These are phyloP conservation scores for Microtus richardsoni DNA, from an alignment of 2,113 vertebrate species.

Conservation along the genomic window DNA sequence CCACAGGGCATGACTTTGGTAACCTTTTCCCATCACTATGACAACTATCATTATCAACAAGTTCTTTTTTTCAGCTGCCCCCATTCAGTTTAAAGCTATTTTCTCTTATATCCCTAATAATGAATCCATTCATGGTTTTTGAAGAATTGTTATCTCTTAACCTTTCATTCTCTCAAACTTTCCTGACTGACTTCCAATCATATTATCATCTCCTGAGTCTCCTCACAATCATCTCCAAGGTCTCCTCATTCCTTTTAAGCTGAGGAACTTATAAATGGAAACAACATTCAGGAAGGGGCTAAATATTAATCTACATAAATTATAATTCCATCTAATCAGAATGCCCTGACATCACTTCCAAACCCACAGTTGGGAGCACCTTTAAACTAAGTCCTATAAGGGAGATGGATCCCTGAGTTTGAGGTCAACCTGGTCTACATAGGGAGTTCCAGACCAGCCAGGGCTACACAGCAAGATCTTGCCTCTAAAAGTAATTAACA, in stretches of 20 bases:
- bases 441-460: neutral
- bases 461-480: neutral
- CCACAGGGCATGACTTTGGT: constrained; percentile 11
- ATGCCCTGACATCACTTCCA: neutral
- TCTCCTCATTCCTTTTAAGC: constrained; percentile 53
- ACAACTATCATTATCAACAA: constrained; percentile 50
- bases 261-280: constrained; percentile 68
- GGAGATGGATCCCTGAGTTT: neutral
- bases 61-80: neutral
- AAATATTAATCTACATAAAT: neutral
- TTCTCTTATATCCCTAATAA: constrained; percentile 54
- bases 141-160: constrained; percentile 54
- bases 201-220: constrained; percentile 49
- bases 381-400: neutral
- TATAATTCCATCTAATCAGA: neutral
- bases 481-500: neutral
- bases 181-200: constrained; percentile 66
- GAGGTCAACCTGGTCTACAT: neutral
- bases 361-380: neutral
- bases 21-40: constrained; percentile 29
- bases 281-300: constrained; percentile 35
- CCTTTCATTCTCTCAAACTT: constrained; percentile 46
- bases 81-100: constrained; percentile 35
- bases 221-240: constrained; percentile 59
- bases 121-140: constrained; percentile 45